These are phyloP conservation scores for Pristis pectinata DNA, from an alignment of 2,797 vertebrate genomes.

Conservation along the genomic window DNA sequence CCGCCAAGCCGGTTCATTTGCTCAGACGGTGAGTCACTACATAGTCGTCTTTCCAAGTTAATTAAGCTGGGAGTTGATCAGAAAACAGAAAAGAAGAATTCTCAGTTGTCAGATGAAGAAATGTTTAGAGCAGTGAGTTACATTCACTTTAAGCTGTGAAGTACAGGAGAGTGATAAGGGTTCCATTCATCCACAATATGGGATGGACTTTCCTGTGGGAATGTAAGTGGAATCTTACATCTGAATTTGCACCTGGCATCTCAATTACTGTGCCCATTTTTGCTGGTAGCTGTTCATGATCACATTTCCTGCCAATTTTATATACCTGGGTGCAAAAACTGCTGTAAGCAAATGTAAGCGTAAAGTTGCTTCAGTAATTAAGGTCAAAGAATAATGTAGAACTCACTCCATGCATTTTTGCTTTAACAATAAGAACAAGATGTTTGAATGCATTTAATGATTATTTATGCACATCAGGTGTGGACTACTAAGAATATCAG, in stretches of 20 bases:
- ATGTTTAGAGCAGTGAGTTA: not conserved
- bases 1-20: too few species aligned
- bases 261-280: slow-evolving; percentile 7
- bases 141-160: not conserved
- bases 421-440: not conserved
- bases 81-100: not conserved
- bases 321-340: not conserved
- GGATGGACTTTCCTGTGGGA: not conserved
- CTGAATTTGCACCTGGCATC: not conserved
- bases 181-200: not conserved
- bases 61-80: slow-evolving; percentile 23
- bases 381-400: too few species aligned
- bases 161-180: not conserved
- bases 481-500: not conserved
- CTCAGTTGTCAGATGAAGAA: not conserved
- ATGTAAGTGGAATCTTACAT: not conserved
- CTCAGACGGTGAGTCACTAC: too few species aligned
- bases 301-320: not conserved
- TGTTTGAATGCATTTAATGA: not conserved
- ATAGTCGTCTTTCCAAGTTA: not conserved
- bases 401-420: not conserved
- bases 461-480: not conserved
- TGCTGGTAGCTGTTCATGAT: not conserved
- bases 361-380: not conserved
- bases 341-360: not conserved